Evolutionary conservation across 1,140 invertebrate species (phyloP).

Genomic region (Rhyzopertha dominica): DNA sequence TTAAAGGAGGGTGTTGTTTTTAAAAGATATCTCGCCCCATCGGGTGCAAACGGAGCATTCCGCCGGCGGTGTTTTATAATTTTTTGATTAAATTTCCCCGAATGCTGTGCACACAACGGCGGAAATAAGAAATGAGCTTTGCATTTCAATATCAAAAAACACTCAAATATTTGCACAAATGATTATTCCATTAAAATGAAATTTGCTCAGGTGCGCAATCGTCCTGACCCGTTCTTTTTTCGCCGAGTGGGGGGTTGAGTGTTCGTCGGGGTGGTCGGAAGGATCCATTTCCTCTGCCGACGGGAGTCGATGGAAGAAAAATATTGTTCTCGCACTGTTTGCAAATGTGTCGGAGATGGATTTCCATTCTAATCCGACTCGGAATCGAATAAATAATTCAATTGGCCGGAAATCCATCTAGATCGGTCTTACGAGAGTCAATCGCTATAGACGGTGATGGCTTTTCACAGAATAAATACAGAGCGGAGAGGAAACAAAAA

Average conservation of each 20-base stretch:
- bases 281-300: slow-evolving; percentile 19
- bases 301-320: slow-evolving; percentile 32
- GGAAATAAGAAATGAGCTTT: slow-evolving; percentile 40
- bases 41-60: slow-evolving; percentile 21
- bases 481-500: too few relatives aligned
- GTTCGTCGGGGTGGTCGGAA: slow-evolving; percentile 23
- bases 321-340: slow-evolving; percentile 35
- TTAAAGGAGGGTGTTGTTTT: too few relatives aligned
- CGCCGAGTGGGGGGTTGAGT: slow-evolving; percentile 19
- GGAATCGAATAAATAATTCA: too few relatives aligned
- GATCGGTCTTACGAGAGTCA: too few relatives aligned
- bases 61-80: slow-evolving; percentile 40
- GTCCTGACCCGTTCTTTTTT: slow-evolving; percentile 26
- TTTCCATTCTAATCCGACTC: slow-evolving; percentile 28
- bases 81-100: slow-evolving; percentile 45
- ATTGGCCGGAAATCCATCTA: too few relatives aligned
- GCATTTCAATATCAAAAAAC: slow-evolving; percentile 45
- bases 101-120: slow-evolving; percentile 37
- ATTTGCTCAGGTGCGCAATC: slow-evolving; percentile 43
- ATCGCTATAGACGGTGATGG: too few relatives aligned
- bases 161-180: slow-evolving; percentile 47
- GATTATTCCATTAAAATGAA: slow-evolving; percentile 49
- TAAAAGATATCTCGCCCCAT: slow-evolving; percentile 27
- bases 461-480: too few relatives aligned
- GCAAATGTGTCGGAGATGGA: slow-evolving; percentile 16